These are phyloP conservation scores for Neotoma lepida DNA, from an alignment of 2,113 vertebrate genomes.

Conservation along the genomic window DNA sequence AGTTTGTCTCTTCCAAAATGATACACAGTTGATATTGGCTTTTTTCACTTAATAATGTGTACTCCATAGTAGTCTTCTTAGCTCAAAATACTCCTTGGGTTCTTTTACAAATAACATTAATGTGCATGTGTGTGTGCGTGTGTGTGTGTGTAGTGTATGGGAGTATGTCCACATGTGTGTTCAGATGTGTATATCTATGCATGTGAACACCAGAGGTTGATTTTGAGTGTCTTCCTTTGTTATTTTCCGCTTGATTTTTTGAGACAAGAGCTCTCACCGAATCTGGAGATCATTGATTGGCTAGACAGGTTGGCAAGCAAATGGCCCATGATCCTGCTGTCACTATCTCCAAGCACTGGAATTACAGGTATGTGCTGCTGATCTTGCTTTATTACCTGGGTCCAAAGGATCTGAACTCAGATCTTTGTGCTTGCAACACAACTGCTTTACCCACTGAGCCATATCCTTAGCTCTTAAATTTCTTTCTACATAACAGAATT, in stretches of 20 bases:
- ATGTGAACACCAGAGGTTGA: not conserved
- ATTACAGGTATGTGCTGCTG: not conserved
- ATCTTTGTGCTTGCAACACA: not conserved
- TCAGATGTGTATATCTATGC: not conserved
- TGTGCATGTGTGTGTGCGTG: not conserved
- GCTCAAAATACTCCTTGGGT: not conserved
- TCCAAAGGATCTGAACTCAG: not conserved
- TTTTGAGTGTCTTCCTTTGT: not conserved
- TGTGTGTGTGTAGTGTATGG: not conserved
- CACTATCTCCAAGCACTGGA: not conserved
- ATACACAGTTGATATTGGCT: not conserved
- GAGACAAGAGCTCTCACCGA: not conserved
- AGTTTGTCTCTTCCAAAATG: not conserved
- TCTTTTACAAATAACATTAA: not conserved
- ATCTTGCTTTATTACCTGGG: not conserved
- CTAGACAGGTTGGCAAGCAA: not conserved
- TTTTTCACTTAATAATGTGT: not conserved
- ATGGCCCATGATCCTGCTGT: not conserved
- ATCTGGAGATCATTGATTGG: not conserved
- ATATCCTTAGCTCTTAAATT: not conserved
- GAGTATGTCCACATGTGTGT: not conserved
- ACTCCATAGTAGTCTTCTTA: not conserved
- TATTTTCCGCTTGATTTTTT: not conserved
- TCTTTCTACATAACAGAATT: not conserved
- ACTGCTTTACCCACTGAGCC: not conserved